Percentiles rank a stretch among this genome's conserved stretches.
Conservation (phyloP, 1,140 invertebrate genomes). For the Papilio polyxenes region DNA sequence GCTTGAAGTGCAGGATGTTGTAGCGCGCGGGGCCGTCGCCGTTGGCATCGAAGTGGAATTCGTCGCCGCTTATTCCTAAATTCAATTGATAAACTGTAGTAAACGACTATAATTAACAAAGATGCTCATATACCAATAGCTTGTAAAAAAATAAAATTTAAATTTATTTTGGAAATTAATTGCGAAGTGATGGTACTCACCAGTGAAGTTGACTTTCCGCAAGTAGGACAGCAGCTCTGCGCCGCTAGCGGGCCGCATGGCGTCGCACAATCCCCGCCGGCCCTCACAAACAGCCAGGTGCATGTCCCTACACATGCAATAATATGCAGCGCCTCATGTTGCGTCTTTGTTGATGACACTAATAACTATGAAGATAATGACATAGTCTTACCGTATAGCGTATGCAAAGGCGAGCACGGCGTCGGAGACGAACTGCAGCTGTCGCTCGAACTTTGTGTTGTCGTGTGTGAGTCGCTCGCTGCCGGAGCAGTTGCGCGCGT, state of each 20-base stretch:
- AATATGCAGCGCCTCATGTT: not conserved
- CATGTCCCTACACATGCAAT: conserved; percentile 86
- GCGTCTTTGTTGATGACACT: too few species aligned
- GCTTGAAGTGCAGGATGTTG: conserved; percentile 97
- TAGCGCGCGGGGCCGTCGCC: conserved; percentile 96
- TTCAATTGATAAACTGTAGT: conserved; percentile 39
- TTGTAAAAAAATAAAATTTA: too few species aligned
- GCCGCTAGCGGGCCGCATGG: conserved; percentile 94
- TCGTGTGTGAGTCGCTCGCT: conserved; percentile 85
- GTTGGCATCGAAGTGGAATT: conserved; percentile 93
- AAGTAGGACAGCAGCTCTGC: conserved; percentile 90
- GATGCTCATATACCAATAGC: too few species aligned
- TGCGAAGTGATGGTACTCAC: conserved; percentile 43
- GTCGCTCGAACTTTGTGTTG: conserved; percentile 92
- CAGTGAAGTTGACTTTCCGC: conserved; percentile 84
- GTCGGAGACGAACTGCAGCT: conserved; percentile 95
- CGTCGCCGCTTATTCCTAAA: conserved; percentile 91
- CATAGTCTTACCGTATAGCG: conserved; percentile 86
- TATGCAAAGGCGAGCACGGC: conserved; percentile 95
- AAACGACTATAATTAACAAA: not conserved
- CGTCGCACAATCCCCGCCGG: conserved; percentile 87
- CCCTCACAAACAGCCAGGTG: conserved; percentile 89
- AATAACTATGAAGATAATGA: not conserved
- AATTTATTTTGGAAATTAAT: not conserved
- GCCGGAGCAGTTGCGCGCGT: conserved; percentile 85